A percentile compares a stretch with the other conserved stretches of the same genome.
phyloP scores from a whole-genome alignment of 2,113 vertebrate genomes.

The Falcunculus frontatus region DNA sequence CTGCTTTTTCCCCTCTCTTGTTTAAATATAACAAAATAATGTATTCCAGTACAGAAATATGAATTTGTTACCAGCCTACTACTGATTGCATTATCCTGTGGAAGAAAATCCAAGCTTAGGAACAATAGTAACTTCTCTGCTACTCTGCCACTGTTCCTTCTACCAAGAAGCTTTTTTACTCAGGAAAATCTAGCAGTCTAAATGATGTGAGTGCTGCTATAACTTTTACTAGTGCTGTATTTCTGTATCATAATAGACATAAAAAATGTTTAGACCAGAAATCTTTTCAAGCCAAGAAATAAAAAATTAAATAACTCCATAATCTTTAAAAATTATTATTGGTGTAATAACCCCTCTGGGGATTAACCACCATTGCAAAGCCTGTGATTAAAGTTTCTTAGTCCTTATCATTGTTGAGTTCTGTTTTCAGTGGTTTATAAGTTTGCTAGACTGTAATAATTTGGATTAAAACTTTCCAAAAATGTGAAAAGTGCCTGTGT shows the following conservation, averaged over 20 bases:
- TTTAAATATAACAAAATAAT: background rate
- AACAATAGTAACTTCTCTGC: background rate
- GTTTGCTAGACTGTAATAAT: slow-evolving; percentile 13
- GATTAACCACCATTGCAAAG: slow-evolving; percentile 8
- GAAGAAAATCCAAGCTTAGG: background rate
- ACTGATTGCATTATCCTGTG: background rate
- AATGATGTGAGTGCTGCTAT: background rate
- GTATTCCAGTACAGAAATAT: background rate
- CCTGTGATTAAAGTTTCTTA: slow-evolving; percentile 18
- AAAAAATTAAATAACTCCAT: slow-evolving; percentile 14
- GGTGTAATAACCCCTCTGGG: background rate
- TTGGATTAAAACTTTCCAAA: slow-evolving; percentile 32
- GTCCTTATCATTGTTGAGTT: slow-evolving; percentile 17
- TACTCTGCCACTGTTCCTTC: background rate
- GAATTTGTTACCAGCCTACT: background rate
- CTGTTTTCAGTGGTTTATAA: slow-evolving; percentile 17
- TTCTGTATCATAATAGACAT: background rate
- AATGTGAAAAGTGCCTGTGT: background rate
- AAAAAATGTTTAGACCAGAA: slow-evolving; percentile 5
- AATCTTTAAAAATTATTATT: slow-evolving; percentile 27
- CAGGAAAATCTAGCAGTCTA: background rate
- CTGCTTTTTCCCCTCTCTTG: background rate
- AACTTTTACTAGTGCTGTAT: background rate
- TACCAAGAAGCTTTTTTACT: background rate
- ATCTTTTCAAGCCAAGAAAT: background rate